phyloP scores from a whole-genome alignment of 1,140 invertebrate species.

The Phortica variegata region DNA sequence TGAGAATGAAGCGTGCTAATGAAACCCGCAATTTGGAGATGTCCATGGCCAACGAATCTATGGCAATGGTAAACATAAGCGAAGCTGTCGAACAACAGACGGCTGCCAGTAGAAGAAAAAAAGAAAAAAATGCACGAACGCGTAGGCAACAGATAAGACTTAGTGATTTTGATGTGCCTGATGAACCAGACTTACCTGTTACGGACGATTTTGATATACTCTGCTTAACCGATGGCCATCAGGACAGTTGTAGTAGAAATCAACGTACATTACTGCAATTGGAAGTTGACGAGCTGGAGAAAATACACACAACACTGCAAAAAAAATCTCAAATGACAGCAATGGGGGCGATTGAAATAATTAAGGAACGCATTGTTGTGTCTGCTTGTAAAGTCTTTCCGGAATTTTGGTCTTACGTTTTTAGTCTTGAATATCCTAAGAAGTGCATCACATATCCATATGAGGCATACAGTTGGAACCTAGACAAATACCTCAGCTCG shows the following conservation, averaged over 20 bases:
- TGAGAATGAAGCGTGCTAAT: conserved; percentile 34
- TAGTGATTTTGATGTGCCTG: too few species aligned
- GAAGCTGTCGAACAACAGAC: conserved; percentile 7
- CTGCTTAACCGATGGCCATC: conserved; percentile 8
- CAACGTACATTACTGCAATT: conserved; percentile 29
- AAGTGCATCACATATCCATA: conserved; percentile 33
- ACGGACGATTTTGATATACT: too few species aligned
- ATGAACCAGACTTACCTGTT: too few species aligned
- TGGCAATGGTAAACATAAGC: conserved; percentile 5
- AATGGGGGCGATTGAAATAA: conserved; percentile 1
- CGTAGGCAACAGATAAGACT: conserved; percentile 3
- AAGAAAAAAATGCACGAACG: neutral
- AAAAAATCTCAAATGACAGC: conserved; percentile 3
- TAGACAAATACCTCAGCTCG: neutral
- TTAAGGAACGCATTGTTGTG: conserved; percentile 12
- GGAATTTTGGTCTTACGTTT: conserved; percentile 33
- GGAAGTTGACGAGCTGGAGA: conserved; percentile 35
- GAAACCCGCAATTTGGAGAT: conserved; percentile 20
- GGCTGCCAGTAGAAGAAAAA: neutral
- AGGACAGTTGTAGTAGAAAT: conserved; percentile 7
- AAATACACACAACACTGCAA: conserved; percentile 31
- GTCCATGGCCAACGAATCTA: conserved; percentile 5
- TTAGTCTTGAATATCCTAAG: conserved; percentile 29
- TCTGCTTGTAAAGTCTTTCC: conserved; percentile 33
- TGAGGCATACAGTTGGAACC: conserved; percentile 16